These are phyloP conservation scores for Trichomalopsis sarcophagae DNA, from an alignment of 1,140 invertebrate genomes.

Conservation along the genomic window DNA sequence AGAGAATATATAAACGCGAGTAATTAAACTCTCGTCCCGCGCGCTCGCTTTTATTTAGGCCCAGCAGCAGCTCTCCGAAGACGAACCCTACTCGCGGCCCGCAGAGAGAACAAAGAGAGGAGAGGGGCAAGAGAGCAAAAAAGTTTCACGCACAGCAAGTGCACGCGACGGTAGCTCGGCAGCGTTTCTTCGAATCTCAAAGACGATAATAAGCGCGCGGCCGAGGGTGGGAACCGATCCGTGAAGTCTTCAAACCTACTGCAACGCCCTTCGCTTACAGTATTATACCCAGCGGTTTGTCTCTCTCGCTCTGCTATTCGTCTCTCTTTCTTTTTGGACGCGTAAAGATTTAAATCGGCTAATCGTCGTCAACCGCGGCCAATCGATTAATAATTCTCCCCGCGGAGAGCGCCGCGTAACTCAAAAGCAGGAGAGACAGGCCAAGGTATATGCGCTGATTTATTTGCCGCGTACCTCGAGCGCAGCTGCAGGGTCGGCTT, in stretches of 20 bases:
- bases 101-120: background rate
- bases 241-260: conserved; percentile 49
- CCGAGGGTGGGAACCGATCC: conserved; percentile 49
- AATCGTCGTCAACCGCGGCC: background rate
- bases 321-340: too few species aligned
- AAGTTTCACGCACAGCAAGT: background rate
- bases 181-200: conserved; percentile 45
- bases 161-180: conserved; percentile 9
- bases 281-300: background rate
- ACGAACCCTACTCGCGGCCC: background rate
- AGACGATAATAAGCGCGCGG: conserved; percentile 41
- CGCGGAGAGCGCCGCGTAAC: background rate
- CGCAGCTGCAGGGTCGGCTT: background rate
- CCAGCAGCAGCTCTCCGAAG: background rate
- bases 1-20: background rate
- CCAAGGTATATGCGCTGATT: background rate
- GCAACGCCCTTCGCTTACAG: background rate
- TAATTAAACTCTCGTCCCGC: conserved; percentile 17
- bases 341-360: too few species aligned
- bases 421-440: background rate
- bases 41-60: background rate
- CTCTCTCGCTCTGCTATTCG: background rate
- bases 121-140: background rate
- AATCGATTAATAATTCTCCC: background rate
- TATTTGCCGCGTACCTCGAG: background rate